These are phyloP conservation scores for Dynastes tityus DNA, from an alignment of 2,888 invertebrate species.

Conservation along the genomic window DNA sequence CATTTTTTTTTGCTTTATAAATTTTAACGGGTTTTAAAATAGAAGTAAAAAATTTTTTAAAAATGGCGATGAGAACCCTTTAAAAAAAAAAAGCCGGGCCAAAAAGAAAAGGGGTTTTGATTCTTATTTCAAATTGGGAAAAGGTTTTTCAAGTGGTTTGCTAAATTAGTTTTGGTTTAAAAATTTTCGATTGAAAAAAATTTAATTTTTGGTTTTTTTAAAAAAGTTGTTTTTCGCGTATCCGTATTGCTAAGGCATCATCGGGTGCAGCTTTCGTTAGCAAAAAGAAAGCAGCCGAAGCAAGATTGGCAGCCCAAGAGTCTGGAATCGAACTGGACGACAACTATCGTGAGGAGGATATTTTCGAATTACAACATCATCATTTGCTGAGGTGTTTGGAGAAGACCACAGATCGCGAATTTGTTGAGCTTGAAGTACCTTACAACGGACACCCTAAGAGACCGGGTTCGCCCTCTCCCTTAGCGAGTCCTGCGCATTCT, in stretches of 20 bases:
- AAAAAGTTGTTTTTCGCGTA: too few relatives aligned
- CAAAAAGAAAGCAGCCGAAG: slow-evolving; percentile 99
- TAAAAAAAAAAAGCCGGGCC: too few relatives aligned
- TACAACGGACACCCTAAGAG: slow-evolving; percentile 95
- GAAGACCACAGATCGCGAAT: slow-evolving; percentile 98
- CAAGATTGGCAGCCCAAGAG: slow-evolving; percentile 92
- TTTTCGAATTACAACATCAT: slow-evolving; percentile 99
- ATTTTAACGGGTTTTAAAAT: too few relatives aligned
- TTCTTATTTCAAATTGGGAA: too few relatives aligned
- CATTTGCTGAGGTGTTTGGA: slow-evolving; percentile 97
- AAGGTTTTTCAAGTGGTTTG: too few relatives aligned
- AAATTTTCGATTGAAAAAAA: not conserved
- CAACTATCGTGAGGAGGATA: slow-evolving; percentile 92
- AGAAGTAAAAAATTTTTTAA: too few relatives aligned
- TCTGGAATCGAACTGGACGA: slow-evolving; percentile 94
- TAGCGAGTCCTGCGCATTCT: slow-evolving; percentile 91
- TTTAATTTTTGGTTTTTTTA: too few relatives aligned
- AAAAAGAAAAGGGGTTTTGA: too few relatives aligned
- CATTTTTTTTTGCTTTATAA: too few relatives aligned
- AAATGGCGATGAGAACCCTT: too few relatives aligned
- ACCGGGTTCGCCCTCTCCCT: slow-evolving; percentile 90
- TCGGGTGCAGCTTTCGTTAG: slow-evolving; percentile 98
- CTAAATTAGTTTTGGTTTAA: slow-evolving; percentile 1
- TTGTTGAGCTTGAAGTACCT: slow-evolving; percentile 95
- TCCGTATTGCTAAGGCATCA: slow-evolving; percentile 98